A percentile compares a stretch with the other conserved stretches of the same genome.
Conservation (phyloP, 2,888 invertebrate genomes). For the Auanema freiburgensis region DNA sequence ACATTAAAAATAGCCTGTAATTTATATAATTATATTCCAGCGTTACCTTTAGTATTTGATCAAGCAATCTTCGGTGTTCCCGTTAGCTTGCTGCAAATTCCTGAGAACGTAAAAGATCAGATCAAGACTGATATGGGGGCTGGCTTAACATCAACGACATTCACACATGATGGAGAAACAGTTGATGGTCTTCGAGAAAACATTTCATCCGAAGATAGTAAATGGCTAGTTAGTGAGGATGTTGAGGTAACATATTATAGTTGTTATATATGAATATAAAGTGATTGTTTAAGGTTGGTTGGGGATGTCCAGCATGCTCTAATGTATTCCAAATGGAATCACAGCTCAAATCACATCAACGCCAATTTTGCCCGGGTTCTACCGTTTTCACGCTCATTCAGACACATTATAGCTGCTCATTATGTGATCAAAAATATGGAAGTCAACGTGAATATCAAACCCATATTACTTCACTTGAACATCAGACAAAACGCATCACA, state of each 20-base stretch:
- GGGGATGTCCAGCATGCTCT: slow-evolving; percentile 62
- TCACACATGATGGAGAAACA: slow-evolving; percentile 43
- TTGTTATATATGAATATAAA: slow-evolving; percentile 2
- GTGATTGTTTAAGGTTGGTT: slow-evolving; percentile 59
- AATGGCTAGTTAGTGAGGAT: slow-evolving; percentile 18
- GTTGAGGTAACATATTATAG: slow-evolving; percentile 16
- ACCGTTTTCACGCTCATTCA: slow-evolving; percentile 53
- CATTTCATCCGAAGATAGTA: slow-evolving; percentile 29
- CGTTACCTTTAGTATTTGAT: slow-evolving; percentile 66
- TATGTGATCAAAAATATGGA: slow-evolving; percentile 12
- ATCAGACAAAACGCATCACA: slow-evolving; percentile 2
- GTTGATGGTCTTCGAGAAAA: slow-evolving; percentile 24
- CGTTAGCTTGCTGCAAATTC: slow-evolving; percentile 72
- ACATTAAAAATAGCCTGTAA: background rate
- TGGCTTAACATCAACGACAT: slow-evolving; percentile 30
- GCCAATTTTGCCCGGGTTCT: slow-evolving; percentile 33
- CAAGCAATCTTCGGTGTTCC: slow-evolving; percentile 68
- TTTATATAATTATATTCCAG: slow-evolving; percentile 7
- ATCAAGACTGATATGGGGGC: slow-evolving; percentile 50
- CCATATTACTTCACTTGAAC: slow-evolving; percentile 15
- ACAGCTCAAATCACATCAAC: slow-evolving; percentile 57
- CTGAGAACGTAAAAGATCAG: slow-evolving; percentile 66
- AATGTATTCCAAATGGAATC: slow-evolving; percentile 62
- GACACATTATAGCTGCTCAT: slow-evolving; percentile 56
- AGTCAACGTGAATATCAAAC: slow-evolving; percentile 18